These are phyloP conservation scores for Lamproptera curius DNA, from an alignment of 2,888 invertebrate species.

Conservation along the genomic window DNA sequence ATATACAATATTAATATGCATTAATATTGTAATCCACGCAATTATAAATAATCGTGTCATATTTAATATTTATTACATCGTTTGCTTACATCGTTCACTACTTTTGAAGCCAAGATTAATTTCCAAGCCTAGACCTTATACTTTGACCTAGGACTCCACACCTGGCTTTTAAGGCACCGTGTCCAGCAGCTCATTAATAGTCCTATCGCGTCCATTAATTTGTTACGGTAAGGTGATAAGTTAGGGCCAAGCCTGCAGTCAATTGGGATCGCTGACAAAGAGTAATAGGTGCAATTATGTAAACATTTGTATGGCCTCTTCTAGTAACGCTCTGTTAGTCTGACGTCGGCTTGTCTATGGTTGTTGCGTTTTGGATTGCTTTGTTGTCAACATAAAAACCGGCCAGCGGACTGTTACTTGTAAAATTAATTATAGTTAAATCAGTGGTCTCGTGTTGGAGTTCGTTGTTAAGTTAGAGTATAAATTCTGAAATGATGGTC, in stretches of 20 bases:
- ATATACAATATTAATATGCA: not conserved
- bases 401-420: too few species aligned
- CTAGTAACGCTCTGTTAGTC: not conserved
- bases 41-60: not conserved
- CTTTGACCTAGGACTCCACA: not conserved
- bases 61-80: not conserved
- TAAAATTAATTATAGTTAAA: too few species aligned
- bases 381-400: too few species aligned
- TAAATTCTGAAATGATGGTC: too few species aligned
- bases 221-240: slow-evolving; percentile 6
- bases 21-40: not conserved
- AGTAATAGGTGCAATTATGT: not conserved
- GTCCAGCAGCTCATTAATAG: not conserved
- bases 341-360: not conserved
- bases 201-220: slow-evolving; percentile 4
- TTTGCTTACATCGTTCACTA: not conserved
- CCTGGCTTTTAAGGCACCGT: not conserved
- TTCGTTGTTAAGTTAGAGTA: too few species aligned
- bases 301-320: not conserved
- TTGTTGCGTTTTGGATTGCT: too few species aligned
- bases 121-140: not conserved
- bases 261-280: not conserved
- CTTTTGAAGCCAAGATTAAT: not conserved
- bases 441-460: too few species aligned
- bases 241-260: not conserved